These are phyloP conservation scores for Melitaea athalia DNA, from an alignment of 2,888 invertebrate genomes.

Conservation along the genomic window DNA sequence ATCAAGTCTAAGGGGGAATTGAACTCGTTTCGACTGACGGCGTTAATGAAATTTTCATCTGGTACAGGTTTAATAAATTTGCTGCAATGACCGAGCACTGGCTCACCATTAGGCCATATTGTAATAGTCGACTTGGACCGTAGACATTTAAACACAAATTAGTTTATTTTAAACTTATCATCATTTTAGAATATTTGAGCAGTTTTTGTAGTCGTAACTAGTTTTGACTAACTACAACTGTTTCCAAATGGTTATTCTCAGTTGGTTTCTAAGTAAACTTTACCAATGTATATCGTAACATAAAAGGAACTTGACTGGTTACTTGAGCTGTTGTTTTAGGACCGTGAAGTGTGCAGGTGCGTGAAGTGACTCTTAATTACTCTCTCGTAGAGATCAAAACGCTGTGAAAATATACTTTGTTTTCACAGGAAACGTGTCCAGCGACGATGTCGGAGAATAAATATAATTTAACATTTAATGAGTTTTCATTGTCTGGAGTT, in stretches of 20 bases:
- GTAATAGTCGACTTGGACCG: too few species aligned
- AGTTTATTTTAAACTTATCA: not conserved
- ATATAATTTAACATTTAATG: not conserved
- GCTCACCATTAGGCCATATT: too few species aligned
- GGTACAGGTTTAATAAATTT: too few species aligned
- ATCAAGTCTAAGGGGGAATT: not conserved
- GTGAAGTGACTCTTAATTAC: not conserved
- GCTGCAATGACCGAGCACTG: too few species aligned
- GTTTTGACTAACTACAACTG: not conserved
- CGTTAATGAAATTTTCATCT: too few species aligned
- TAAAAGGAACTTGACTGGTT: not conserved
- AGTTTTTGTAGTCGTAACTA: too few species aligned
- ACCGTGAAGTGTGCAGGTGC: not conserved
- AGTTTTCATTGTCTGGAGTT: not conserved
- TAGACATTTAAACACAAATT: too few species aligned
- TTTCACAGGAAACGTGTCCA: not conserved
- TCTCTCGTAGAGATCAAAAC: not conserved
- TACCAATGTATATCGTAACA: not conserved
- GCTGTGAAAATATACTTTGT: not conserved
- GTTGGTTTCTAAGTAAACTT: not conserved
- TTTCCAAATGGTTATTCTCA: not conserved
- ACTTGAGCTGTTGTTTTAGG: not conserved
- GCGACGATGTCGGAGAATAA: not conserved
- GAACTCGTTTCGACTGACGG: too few species aligned
- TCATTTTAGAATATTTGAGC: not conserved